Evolutionary conservation across 2,113 vertebrate species (phyloP).

Genomic region (Melanocharis versteri): DNA sequence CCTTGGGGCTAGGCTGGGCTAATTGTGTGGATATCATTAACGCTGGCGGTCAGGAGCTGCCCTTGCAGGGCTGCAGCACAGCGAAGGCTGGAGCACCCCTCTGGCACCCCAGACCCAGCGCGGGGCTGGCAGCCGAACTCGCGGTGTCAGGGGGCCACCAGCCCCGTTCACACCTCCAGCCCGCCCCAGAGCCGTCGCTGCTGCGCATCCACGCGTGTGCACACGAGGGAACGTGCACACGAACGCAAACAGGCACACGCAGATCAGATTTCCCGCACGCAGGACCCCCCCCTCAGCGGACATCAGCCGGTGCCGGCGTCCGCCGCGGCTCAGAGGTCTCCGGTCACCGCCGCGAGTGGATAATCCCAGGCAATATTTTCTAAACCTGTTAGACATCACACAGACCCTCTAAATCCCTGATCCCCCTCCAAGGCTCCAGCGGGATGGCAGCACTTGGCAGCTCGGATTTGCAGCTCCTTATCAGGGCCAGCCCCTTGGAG

Average conservation of each 20-base stretch:
- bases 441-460: not conserved
- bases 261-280: not conserved
- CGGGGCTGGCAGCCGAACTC: not conserved
- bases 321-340: not conserved
- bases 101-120: not conserved
- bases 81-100: not conserved
- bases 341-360: not conserved
- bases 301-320: not conserved
- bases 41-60: not conserved
- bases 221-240: not conserved
- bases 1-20: conserved; percentile 14
- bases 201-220: not conserved
- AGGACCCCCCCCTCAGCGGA: not conserved
- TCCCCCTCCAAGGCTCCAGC: not conserved
- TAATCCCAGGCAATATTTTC: not conserved
- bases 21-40: conserved; percentile 49
- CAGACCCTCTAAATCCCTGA: not conserved
- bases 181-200: fast-evolving
- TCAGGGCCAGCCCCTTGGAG: not conserved
- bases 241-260: fast-evolving
- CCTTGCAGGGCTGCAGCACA: not conserved
- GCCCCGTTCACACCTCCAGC: not conserved
- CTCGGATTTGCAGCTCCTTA: not conserved
- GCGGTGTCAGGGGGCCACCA: not conserved
- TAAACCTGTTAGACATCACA: not conserved